phyloP scores from a whole-genome alignment of 2,113 vertebrate genomes.

The Cryptotis parvus region DNA sequence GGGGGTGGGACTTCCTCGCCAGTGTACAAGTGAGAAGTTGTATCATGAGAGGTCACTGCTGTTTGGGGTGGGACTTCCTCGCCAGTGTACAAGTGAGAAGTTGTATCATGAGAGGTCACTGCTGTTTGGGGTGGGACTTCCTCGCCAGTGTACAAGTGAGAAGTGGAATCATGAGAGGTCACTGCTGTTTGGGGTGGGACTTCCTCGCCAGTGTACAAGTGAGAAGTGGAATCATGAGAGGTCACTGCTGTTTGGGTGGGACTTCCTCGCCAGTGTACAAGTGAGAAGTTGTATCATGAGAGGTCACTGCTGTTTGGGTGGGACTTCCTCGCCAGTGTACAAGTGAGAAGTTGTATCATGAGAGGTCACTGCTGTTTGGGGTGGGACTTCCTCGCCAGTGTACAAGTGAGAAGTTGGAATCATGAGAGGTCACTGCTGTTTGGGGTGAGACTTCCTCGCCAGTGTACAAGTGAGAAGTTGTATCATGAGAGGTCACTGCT shows the following conservation, averaged over 20 bases:
- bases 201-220: conserved; percentile 20
- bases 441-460: not conserved
- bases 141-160: conserved; percentile 33
- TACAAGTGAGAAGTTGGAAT: conserved; percentile 8
- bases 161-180: not conserved
- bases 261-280: conserved; percentile 19
- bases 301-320: too few species aligned
- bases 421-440: too few species aligned
- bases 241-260: too few species aligned
- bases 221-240: not conserved
- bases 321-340: conserved; percentile 8
- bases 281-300: not conserved
- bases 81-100: conserved; percentile 31
- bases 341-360: not conserved
- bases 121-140: too few species aligned
- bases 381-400: not conserved
- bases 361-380: too few species aligned
- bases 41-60: too few species aligned
- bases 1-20: too few species aligned
- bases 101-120: too few species aligned
- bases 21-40: conserved; percentile 22
- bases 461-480: conserved; percentile 22
- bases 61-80: too few species aligned
- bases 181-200: too few species aligned
- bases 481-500: too few species aligned